These are phyloP conservation scores for Protobothrops mucrosquamatus DNA, from an alignment of 2,113 vertebrate species.

Conservation along the genomic window DNA sequence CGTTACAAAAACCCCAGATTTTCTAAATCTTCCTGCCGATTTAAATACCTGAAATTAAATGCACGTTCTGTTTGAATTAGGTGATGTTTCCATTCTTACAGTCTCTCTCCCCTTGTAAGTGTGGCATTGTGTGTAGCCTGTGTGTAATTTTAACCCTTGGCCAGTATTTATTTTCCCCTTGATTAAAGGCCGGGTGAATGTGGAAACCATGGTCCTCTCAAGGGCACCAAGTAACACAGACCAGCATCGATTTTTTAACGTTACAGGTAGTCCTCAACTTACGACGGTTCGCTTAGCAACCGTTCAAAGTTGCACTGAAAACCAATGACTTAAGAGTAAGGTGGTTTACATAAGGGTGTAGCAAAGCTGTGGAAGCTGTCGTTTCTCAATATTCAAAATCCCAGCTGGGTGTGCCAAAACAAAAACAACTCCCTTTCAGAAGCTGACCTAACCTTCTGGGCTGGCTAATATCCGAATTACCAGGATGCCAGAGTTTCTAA, in stretches of 20 bases:
- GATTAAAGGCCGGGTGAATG: background rate
- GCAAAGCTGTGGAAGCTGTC: background rate
- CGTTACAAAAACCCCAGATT: background rate
- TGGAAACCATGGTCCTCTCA: background rate
- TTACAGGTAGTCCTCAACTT: background rate
- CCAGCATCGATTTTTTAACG: background rate
- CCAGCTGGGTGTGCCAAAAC: background rate
- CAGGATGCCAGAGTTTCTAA: background rate
- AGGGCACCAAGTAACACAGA: background rate
- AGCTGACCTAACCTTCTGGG: background rate
- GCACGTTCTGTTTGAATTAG: fast-evolving
- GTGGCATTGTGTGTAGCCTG: background rate
- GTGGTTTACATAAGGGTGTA: background rate
- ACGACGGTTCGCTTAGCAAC: background rate
- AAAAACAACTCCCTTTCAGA: background rate
- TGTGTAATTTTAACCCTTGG: background rate
- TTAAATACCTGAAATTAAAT: background rate
- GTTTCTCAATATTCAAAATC: background rate
- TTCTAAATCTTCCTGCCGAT: background rate
- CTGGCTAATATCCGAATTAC: background rate
- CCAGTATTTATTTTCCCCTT: background rate
- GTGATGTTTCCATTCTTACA: background rate
- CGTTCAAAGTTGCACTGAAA: too few species aligned
- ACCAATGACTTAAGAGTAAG: background rate
- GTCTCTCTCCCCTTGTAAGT: too few species aligned